phyloP scores from a whole-genome alignment of 1,140 invertebrate species.

The Chionoecetes opilio region DNA sequence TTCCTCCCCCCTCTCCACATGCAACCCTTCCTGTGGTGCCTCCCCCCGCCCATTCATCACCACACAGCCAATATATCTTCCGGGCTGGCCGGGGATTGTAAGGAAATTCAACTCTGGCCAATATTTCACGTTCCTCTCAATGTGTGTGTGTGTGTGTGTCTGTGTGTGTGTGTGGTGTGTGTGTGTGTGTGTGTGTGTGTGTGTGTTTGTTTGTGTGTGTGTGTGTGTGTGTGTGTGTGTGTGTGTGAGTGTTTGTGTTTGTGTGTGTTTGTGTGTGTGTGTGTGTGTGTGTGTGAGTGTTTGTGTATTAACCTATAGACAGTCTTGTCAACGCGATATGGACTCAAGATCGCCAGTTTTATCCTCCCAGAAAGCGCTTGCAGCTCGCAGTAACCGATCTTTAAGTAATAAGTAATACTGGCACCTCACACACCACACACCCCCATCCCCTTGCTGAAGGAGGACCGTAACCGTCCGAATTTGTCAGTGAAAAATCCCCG shows the following conservation, averaged over 20 bases:
- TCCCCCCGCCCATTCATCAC: neutral
- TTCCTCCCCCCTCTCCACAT: neutral
- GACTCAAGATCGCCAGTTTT: no score
- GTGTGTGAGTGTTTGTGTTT: slow-evolving; percentile 49
- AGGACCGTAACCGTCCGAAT: no score
- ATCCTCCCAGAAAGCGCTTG: no score
- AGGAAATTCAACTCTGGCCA: slow-evolving; percentile 28
- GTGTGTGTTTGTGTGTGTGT: slow-evolving; percentile 52
- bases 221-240: slow-evolving; percentile 65
- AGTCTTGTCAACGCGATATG: no score
- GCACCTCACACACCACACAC: no score
- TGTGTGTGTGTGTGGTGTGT: slow-evolving; percentile 67
- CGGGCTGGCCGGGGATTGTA: neutral
- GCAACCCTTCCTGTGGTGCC: neutral
- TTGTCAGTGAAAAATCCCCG: no score
- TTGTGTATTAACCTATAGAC: no score
- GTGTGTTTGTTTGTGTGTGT: slow-evolving; percentile 54
- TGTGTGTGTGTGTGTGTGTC: slow-evolving; percentile 65
- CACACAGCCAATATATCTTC: neutral
- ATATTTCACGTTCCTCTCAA: neutral
- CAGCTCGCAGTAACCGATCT: no score
- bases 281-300: slow-evolving; percentile 44
- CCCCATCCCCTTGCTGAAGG: no score
- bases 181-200: slow-evolving; percentile 63
- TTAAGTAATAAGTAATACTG: no score